phyloP scores from a whole-genome alignment of 2,888 invertebrate species.

The Trichogramma evanescens region DNA sequence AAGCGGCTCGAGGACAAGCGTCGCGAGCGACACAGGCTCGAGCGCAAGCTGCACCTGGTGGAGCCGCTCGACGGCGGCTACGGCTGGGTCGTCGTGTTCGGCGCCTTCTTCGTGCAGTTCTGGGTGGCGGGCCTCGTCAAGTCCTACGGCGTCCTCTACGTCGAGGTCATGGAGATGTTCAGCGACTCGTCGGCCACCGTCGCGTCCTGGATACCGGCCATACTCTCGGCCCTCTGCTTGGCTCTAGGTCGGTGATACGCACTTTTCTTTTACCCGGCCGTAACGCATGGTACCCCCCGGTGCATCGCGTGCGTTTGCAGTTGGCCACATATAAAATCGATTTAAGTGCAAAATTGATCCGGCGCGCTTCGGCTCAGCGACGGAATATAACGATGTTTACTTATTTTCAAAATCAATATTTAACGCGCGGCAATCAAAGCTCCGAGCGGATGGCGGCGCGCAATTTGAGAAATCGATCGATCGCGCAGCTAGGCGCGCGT shows the following conservation, averaged over 20 bases:
- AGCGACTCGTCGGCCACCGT: conserved; percentile 67
- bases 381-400: neutral
- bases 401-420: neutral
- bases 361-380: neutral
- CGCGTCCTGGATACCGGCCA: conserved; percentile 75
- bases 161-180: conserved; percentile 74
- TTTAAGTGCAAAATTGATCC: neutral
- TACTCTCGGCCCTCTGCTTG: conserved; percentile 67
- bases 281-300: neutral
- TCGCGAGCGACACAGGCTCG: conserved; percentile 9
- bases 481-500: too few relatives aligned
- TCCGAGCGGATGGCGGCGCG: too few relatives aligned
- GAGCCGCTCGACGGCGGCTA: conserved; percentile 66
- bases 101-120: conserved; percentile 73
- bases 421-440: too few relatives aligned
- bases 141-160: conserved; percentile 73
- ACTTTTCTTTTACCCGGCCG: neutral
- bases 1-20: conserved; percentile 20
- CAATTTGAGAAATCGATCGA: too few relatives aligned
- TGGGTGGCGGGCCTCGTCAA: conserved; percentile 76
- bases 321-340: too few relatives aligned
- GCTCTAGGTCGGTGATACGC: conserved; percentile 57
- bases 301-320: too few relatives aligned
- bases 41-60: conserved; percentile 30
- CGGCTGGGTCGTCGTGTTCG: conserved; percentile 71